Base-by-base conservation (phyloP, 2,797 vertebrate genomes). In the Pangasius macronema region DNA sequence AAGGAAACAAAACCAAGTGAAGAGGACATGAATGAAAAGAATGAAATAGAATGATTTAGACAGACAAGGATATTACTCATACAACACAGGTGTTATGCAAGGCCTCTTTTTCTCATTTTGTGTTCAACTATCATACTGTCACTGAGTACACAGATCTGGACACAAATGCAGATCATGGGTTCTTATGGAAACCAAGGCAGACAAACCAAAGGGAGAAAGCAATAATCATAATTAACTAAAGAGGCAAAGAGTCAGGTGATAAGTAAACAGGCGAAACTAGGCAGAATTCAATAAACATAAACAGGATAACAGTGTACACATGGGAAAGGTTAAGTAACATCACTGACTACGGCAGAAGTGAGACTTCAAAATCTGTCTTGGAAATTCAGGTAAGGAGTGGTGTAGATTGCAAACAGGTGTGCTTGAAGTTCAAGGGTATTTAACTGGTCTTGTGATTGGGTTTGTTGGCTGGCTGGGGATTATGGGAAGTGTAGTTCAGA, bases 81-180 rank as follows among this genome's bases (percentile, higher is more conserved):
- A 72, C 39, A 70, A 36, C 72, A 57, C 68, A 57, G 59, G 84
- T 59, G 55, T 55, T 82, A 70, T 73, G 68, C 68, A 76, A 55
- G 82, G 39, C 63, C 11, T 82, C 77, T 61, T 70, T 55, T 80
- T 70, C 22, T 55, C 67, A 86, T 85, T 83, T 84, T 85, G 83
- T 76, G 68, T 46, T 79, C 72, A 63, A 57, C n/a, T 16, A 10
- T 65, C 27, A 30, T 65, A 30, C n/a, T 14, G n/a, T 30, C 63
- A 65, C 11, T 14, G n/a, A 65, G n/a, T 14, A 30, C 11, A 30
- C n/a, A 14, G 24, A 11, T 30, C 30, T 65, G n/a, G n/a, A 65
- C n/a, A 65, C n/a, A 5, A 65, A 30, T 65, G n/a, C 4, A 65
- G n/a, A 65, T 30, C 63, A 30, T 3, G 63, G 11, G 63, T 65